Evolutionary conservation across 2,888 invertebrate genomes (phyloP), one percentile per base, ranked within the genome.

Genomic region (Microctonus aethiopoides): DNA sequence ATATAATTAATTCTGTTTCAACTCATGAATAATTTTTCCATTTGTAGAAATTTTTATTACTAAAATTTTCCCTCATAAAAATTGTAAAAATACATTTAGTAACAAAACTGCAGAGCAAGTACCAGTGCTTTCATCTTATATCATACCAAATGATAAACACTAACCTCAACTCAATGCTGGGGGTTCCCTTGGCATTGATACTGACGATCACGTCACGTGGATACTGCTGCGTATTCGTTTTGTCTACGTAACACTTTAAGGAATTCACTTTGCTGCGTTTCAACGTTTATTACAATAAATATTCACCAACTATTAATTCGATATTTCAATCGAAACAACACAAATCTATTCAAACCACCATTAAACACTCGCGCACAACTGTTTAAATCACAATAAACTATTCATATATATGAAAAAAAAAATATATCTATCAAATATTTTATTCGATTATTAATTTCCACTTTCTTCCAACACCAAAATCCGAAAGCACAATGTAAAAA

Each of bases 211-310:
- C 77, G 79, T 83, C 81, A 69, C 82, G 79, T 46, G 79, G 80
- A 74, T 72, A 72, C 66, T 74, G 74, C 66, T 75, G 74, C 64
- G 72, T 78, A 76, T 78, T 80, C 76, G 77, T 78, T 77, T 78
- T 80, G 76, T 80, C 79, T 72, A 75, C 71, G 79, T 71, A 77
- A 76, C 80, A 82, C 83, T 82, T 80, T 75, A 78, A 51, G 78
- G 81, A 80, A 81, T 80, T 83, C 83, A 83, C 82, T 82, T 82
- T 82, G 82, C 73, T 75, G 78, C 78, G 72, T 74, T 16, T n/a
- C 46, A 46, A 46, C n/a, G 46, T 46, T n/a, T n/a, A n/a, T 46
- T n/a, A 16, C 20, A 46, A 46, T 46, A 70, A 72, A 63, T 63
- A 71, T 79, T 75, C 72, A 74, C 72, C 69, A 73, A 68, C 66